phyloP scores from a whole-genome alignment of 2,888 invertebrate genomes.

The Caenorhabditis sp. region DNA sequence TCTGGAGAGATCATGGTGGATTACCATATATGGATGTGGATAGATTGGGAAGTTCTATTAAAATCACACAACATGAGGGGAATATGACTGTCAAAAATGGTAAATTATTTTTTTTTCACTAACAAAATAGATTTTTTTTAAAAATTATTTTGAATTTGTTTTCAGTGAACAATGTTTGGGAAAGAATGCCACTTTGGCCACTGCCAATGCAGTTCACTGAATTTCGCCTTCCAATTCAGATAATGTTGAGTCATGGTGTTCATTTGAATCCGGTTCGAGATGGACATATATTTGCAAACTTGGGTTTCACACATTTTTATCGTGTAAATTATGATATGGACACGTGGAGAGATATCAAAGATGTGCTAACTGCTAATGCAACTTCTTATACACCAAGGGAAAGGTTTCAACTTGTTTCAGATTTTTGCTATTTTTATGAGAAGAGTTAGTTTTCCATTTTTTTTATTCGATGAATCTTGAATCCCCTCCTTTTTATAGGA shows the following conservation, averaged over 20 bases:
- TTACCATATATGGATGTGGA: constrained; percentile 41
- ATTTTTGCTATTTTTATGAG: constrained; percentile 51
- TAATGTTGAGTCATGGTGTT: constrained; percentile 52
- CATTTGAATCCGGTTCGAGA: constrained; percentile 47
- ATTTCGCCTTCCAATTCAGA: constrained; percentile 46
- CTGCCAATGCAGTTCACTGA: constrained; percentile 47
- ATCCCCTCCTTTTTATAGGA: constrained; percentile 16
- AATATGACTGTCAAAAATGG: constrained; percentile 44
- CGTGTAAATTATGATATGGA: constrained; percentile 53
- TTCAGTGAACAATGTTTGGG: constrained; percentile 39
- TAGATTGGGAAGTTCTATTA: constrained; percentile 36
- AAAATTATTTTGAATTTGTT: background rate
- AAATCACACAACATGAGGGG: constrained; percentile 36
- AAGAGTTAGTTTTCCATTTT: constrained; percentile 21
- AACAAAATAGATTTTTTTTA: background rate
- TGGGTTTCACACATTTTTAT: constrained; percentile 47
- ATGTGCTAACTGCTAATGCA: constrained; percentile 40
- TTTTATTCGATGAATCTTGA: background rate
- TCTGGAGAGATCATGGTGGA: constrained; percentile 48
- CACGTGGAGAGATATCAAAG: constrained; percentile 44
- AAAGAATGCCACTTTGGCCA: constrained; percentile 52
- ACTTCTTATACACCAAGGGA: constrained; percentile 46
- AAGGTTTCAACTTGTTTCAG: constrained; percentile 45
- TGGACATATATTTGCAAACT: constrained; percentile 30
- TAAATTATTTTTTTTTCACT: constrained; percentile 7